These are phyloP conservation scores for Nudaria mundana DNA, from an alignment of 2,888 invertebrate genomes.

Conservation along the genomic window DNA sequence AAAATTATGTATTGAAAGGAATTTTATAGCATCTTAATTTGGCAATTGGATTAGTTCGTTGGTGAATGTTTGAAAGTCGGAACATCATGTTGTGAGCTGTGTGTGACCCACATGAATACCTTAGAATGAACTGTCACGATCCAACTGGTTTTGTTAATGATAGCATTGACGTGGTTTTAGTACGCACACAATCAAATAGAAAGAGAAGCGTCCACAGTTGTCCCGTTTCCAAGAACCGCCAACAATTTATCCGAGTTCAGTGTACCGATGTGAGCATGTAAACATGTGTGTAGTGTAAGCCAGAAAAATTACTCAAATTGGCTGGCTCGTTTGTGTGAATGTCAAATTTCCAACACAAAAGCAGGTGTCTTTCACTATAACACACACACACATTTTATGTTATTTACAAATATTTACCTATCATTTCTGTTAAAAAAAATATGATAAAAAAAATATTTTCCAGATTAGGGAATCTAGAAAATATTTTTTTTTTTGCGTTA, in stretches of 20 bases:
- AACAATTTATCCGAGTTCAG: constrained; percentile 68
- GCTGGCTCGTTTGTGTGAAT: constrained; percentile 20
- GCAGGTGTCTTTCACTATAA: too few relatives aligned
- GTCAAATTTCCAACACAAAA: too few relatives aligned
- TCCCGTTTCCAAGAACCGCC: constrained; percentile 63
- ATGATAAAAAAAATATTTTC: too few relatives aligned
- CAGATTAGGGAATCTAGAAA: too few relatives aligned
- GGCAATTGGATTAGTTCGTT: too few relatives aligned
- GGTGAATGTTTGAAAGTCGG: too few relatives aligned
- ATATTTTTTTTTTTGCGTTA: too few relatives aligned
- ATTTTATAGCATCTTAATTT: too few relatives aligned
- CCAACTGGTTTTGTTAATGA: constrained; percentile 40
- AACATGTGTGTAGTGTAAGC: constrained; percentile 44
- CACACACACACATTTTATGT: background rate
- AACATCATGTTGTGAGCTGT: too few relatives aligned
- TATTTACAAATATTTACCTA: background rate
- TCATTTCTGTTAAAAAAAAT: too few relatives aligned
- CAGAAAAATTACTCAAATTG: constrained; percentile 27
- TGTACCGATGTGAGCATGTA: constrained; percentile 54
- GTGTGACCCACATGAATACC: too few relatives aligned
- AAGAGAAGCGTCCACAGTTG: constrained; percentile 37
- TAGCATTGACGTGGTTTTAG: constrained; percentile 35
- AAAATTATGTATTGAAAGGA: too few relatives aligned
- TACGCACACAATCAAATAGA: constrained; percentile 33
- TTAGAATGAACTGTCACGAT: constrained; percentile 32